These are phyloP conservation scores for Bolinopsis microptera DNA, from an alignment of 37 sponge, comb jelly and placozoan genomes.

Conservation along the genomic window DNA sequence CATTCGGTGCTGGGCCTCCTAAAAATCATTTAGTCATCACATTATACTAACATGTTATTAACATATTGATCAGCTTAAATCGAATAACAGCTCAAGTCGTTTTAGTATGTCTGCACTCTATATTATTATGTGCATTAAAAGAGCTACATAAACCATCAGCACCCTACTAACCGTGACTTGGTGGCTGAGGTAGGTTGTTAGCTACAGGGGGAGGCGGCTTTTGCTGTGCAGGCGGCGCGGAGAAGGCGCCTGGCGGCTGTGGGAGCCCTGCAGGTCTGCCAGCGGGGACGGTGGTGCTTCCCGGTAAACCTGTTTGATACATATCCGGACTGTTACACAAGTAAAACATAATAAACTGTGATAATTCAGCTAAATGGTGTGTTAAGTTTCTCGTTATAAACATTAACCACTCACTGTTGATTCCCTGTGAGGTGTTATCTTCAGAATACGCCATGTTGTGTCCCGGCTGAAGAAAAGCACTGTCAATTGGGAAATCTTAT, in stretches of 20 bases:
- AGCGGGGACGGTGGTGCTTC: conserved; percentile 6
- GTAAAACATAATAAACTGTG: no score
- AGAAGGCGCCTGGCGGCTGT: conserved; percentile 67
- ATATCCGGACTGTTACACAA: no score
- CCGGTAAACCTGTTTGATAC: background rate
- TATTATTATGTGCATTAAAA: no score
- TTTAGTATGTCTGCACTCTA: no score
- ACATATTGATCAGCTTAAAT: no score
- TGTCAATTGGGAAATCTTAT: no score
- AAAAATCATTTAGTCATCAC: no score
- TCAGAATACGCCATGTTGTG: background rate
- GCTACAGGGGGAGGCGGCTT: conserved; percentile 40
- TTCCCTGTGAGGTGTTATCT: conserved; percentile 17
- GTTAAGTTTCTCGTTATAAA: no score
- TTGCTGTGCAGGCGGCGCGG: conserved; percentile 42
- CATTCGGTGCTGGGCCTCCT: background rate
- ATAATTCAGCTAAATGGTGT: no score
- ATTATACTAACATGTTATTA: no score
- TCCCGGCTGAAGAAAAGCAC: background rate
- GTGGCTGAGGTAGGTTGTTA: background rate
- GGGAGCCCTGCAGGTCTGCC: background rate
- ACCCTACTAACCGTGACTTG: background rate
- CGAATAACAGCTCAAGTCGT: no score
- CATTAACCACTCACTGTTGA: background rate
- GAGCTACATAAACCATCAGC: no score